Percentiles rank a stretch among this genome's conserved stretches.
Conservation (phyloP, 2,113 vertebrate species). For the Elanoides forficatus region DNA sequence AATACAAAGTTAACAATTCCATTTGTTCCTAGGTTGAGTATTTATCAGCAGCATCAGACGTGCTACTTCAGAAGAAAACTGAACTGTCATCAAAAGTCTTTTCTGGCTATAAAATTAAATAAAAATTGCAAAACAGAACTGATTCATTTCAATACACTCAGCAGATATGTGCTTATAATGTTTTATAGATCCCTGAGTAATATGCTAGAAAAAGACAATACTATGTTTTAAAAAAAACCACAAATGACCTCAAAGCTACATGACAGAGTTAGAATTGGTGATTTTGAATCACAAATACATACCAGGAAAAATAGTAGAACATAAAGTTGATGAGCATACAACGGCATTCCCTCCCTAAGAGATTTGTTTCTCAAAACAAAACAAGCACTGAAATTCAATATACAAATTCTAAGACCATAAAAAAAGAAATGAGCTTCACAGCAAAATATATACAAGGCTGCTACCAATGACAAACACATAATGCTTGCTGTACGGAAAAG, state of each 20-base stretch:
- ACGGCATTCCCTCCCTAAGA: not conserved
- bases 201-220: not conserved
- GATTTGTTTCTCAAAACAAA: not conserved
- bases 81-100: not conserved
- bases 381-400: not conserved
- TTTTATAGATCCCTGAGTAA: not conserved
- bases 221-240: not conserved
- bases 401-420: not conserved
- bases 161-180: not conserved
- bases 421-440: not conserved
- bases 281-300: not conserved
- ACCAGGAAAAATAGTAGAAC: not conserved
- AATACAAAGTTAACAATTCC: not conserved
- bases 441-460: not conserved
- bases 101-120: not conserved
- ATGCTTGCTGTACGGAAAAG: not conserved
- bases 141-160: not conserved
- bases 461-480: not conserved
- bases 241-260: not conserved
- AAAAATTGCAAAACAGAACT: not conserved
- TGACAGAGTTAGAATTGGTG: not conserved
- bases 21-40: not conserved
- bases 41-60: not conserved
- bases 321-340: not conserved
- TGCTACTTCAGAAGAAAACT: not conserved